phyloP scores from a whole-genome alignment of 1,140 invertebrate genomes.

The Leptopilina clavipes region DNA sequence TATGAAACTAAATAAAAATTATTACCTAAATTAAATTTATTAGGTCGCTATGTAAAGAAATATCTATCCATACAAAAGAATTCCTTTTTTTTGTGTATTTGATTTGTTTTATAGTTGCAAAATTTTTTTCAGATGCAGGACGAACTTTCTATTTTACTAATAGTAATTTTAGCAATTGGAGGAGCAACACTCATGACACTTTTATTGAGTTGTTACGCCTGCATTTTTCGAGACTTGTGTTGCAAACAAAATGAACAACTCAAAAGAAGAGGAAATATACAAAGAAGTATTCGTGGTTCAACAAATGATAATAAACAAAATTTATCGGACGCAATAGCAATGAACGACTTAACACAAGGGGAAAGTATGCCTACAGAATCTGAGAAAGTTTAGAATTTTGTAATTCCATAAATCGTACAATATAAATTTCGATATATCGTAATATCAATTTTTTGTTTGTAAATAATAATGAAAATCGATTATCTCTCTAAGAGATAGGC shows the following conservation, averaged over 20 bases:
- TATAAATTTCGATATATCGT: not conserved
- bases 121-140: constrained; percentile 41
- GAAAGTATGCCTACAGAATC: constrained; percentile 68
- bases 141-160: constrained; percentile 59
- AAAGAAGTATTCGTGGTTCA: not conserved
- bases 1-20: too few species aligned
- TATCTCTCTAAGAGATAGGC: not conserved
- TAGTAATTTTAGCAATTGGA: constrained; percentile 60
- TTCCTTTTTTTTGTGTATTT: too few species aligned
- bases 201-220: constrained; percentile 61
- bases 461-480: not conserved
- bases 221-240: constrained; percentile 63
- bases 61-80: too few species aligned
- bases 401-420: not conserved
- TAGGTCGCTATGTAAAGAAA: too few species aligned
- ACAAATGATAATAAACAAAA: constrained; percentile 20
- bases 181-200: constrained; percentile 59
- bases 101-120: not conserved
- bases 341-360: constrained; percentile 64
- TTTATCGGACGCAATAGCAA: constrained; percentile 52
- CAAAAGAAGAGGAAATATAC: not conserved
- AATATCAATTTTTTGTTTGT: not conserved
- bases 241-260: constrained; percentile 49
- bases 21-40: too few species aligned
- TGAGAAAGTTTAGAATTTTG: constrained; percentile 59